These are phyloP conservation scores for Cheumatopsyche charites DNA, from an alignment of 1,140 invertebrate genomes.

Conservation along the genomic window DNA sequence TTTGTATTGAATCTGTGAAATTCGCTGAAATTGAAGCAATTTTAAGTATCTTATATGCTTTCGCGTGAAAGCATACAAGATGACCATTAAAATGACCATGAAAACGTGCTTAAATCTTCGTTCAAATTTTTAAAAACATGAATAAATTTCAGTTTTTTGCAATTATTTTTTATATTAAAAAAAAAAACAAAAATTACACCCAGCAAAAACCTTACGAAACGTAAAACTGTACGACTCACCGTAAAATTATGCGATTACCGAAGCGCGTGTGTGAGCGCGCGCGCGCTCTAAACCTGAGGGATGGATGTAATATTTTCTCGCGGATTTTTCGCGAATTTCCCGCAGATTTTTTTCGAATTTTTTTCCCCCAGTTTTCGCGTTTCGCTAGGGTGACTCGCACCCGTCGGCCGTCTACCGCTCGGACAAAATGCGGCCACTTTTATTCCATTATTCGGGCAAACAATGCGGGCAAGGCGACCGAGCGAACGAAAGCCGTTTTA, in stretches of 20 bases:
- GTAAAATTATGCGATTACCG: constrained; percentile 19
- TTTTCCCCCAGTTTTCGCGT: background rate
- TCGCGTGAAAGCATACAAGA: too few relatives aligned
- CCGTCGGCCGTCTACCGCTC: background rate
- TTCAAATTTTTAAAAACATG: too few relatives aligned
- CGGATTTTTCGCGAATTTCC: constrained; percentile 6
- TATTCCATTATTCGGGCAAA: constrained; percentile 28
- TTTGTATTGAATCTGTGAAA: too few relatives aligned
- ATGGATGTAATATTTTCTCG: constrained; percentile 14
- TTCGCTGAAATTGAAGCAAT: too few relatives aligned
- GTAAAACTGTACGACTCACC: too few relatives aligned
- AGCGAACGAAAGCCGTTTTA: constrained; percentile 16
- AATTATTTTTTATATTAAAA: background rate
- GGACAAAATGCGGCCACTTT: constrained; percentile 11
- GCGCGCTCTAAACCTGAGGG: constrained; percentile 3
- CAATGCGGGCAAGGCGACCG: constrained; percentile 21
- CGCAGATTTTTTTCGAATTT: background rate
- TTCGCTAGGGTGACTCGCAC: background rate
- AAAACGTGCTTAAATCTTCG: too few relatives aligned
- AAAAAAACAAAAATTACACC: background rate
- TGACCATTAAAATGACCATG: too few relatives aligned
- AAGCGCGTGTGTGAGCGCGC: background rate
- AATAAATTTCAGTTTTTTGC: background rate
- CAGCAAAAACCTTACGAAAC: too few relatives aligned
- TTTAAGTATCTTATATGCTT: too few relatives aligned